Evolutionary conservation across 2,888 invertebrate species (phyloP), one percentile per base, ranked within the genome.

Genomic region (Xanthia icteritia): DNA sequence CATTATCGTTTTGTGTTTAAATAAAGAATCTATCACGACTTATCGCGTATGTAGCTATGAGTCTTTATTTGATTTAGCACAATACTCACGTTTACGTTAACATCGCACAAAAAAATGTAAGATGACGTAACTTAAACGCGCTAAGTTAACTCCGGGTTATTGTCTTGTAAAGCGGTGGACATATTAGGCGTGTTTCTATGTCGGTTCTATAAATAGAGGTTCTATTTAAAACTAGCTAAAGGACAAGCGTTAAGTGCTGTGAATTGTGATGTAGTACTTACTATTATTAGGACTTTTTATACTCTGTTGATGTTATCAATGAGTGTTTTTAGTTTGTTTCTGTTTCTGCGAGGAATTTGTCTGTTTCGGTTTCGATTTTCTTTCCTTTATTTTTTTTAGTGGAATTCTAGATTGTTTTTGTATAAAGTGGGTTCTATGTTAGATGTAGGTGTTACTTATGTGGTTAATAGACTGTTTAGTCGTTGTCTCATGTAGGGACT

Each of bases 141-240:
- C 17, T 31, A 68, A 69, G 87, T 87, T 76, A 77, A 83, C 83
- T 78, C 67, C 76, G 86, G 77, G 88, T 88, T 83, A 85, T 77
- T 81, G 78, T 86, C 70, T 81, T 78, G 58, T 77, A 72, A 75
- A 76, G 73, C 45, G 58, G 45, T 31, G 79, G 31, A 63, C 73
- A 64, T 82, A 82, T 83, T 66, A 70, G 83, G 39, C n/a, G 54
- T 67, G 81, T 87, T 66, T 82, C 63, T 86, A 79, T 70, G 76
- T 77, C 27, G 20, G 11, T 65, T 77, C 86, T 89, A 86, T 85
- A 82, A 88, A 87, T 89, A 85, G 79, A 74, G 39, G 45, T 77
- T 89, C 74, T 85, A 89, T 88, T 88, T 87, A 66, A 77, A 83
- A 77, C 79, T 71, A 69, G 81, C 58, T 79, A 83, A 74, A 67